phyloP scores from a whole-genome alignment of 92 coral and sea anemone species.

The Siderastrea siderea region DNA sequence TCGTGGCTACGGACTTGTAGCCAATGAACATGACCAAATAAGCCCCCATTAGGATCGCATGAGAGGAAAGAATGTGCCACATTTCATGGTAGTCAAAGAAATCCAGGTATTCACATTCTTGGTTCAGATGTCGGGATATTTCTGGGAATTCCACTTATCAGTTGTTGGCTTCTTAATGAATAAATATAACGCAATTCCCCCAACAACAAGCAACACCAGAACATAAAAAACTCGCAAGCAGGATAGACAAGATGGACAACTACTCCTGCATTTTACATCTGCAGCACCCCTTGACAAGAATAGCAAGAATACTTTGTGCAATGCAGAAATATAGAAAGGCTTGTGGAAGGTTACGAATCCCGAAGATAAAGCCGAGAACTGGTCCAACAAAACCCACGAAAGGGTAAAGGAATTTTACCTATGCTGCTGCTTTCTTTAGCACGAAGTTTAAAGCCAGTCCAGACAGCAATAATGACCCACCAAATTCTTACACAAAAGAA shows the following conservation, averaged over 20 bases:
- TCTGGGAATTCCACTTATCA: constrained; percentile 72
- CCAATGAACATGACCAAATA: constrained; percentile 83
- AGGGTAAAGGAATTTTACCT: neutral
- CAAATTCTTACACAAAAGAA: constrained; percentile 49
- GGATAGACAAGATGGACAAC: too few species aligned
- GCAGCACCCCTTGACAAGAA: too few species aligned
- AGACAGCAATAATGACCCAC: constrained; percentile 68
- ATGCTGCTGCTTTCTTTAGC: constrained; percentile 13
- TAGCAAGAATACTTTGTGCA: constrained; percentile 53
- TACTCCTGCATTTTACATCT: too few species aligned
- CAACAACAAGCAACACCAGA: constrained; percentile 21
- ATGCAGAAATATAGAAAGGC: constrained; percentile 76
- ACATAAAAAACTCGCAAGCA: constrained; percentile 68
- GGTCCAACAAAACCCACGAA: neutral
- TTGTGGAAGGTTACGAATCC: constrained; percentile 61
- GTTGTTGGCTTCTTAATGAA: constrained; percentile 71
- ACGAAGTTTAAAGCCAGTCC: constrained; percentile 74
- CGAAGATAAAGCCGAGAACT: constrained; percentile 43
- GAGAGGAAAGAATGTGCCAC: constrained; percentile 96
- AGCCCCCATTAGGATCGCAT: constrained; percentile 81
- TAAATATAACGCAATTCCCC: constrained; percentile 62
- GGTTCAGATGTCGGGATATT: constrained; percentile 81
- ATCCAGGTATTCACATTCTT: constrained; percentile 65
- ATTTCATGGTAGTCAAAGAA: constrained; percentile 85
- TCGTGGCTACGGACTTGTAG: too few species aligned